Conservation (phyloP, 1,140 invertebrate species). For the Stenopsyche tienmushanensis region DNA sequence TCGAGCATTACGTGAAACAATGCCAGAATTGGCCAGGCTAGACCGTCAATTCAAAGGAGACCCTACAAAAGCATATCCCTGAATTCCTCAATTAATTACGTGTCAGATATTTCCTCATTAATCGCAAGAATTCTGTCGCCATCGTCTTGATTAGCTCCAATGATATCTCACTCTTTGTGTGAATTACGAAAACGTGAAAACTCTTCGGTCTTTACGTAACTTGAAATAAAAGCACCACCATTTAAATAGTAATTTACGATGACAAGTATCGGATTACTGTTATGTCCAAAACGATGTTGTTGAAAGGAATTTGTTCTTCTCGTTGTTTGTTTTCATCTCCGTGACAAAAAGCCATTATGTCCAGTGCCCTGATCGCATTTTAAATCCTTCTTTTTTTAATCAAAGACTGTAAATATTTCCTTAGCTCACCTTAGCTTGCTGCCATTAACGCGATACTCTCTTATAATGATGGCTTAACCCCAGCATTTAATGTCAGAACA, state of each 20-base stretch:
- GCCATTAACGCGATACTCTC: slow-evolving; percentile 13
- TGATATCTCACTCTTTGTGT: too few species aligned
- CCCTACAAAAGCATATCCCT: not conserved
- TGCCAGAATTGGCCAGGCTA: not conserved
- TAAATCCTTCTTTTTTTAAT: slow-evolving; percentile 25
- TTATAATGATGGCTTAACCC: slow-evolving; percentile 19
- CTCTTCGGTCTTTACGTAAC: too few species aligned
- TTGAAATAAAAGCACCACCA: too few species aligned
- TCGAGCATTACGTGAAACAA: not conserved
- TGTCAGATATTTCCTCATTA: slow-evolving; percentile 2
- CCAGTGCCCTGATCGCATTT: slow-evolving; percentile 24
- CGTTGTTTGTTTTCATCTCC: slow-evolving; percentile 16
- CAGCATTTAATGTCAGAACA: slow-evolving; percentile 18
- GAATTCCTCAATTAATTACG: slow-evolving; percentile 8
- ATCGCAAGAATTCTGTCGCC: not conserved
- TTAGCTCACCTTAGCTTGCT: not conserved
- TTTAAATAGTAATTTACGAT: not conserved
- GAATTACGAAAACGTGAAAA: too few species aligned
- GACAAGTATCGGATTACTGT: not conserved
- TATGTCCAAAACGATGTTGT: not conserved
- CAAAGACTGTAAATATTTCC: not conserved
- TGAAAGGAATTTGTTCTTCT: not conserved
- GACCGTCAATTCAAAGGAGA: not conserved
- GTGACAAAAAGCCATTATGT: slow-evolving; percentile 33
- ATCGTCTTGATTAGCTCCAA: not conserved